Conservation (phyloP, 2,888 invertebrate genomes). For the Polylopha cassiicola region DNA sequence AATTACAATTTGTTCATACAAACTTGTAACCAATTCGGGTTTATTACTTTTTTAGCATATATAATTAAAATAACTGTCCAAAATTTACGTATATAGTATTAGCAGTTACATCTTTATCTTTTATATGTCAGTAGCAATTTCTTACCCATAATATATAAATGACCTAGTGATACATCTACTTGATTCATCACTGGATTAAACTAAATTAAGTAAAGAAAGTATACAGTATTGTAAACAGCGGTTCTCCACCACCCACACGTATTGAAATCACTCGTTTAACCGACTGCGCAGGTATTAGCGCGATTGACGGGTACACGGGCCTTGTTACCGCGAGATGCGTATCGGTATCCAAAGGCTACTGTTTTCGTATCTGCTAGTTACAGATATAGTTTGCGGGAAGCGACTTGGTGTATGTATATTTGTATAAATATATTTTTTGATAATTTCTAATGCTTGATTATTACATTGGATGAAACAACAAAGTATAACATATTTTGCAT, state of each 20-base stretch:
- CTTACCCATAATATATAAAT: too few relatives aligned
- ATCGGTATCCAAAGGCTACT: conserved; percentile 68
- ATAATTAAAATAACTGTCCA: too few relatives aligned
- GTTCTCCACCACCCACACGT: conserved; percentile 20
- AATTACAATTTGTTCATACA: too few relatives aligned
- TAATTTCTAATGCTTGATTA: too few relatives aligned
- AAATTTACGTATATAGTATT: too few relatives aligned
- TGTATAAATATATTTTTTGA: not conserved
- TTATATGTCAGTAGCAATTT: too few relatives aligned
- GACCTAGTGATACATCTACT: too few relatives aligned
- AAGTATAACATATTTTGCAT: too few relatives aligned
- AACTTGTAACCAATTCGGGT: too few relatives aligned
- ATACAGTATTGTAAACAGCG: conserved; percentile 5
- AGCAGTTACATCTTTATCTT: too few relatives aligned
- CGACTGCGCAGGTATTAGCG: conserved; percentile 57
- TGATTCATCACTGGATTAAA: not conserved
- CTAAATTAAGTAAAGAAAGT: conserved; percentile 7
- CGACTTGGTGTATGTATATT: conserved; percentile 5
- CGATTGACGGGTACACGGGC: conserved; percentile 70
- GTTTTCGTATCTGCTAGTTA: conserved; percentile 53
- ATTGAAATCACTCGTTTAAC: conserved; percentile 24
- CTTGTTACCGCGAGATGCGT: conserved; percentile 73
- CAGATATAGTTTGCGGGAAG: conserved; percentile 40
- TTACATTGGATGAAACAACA: too few relatives aligned
- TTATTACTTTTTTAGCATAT: too few relatives aligned